A percentile compares a stretch with the other conserved stretches of the same genome.
phyloP scores from a whole-genome alignment of 2,797 vertebrate species.

The Poeciliopsis turneri region DNA sequence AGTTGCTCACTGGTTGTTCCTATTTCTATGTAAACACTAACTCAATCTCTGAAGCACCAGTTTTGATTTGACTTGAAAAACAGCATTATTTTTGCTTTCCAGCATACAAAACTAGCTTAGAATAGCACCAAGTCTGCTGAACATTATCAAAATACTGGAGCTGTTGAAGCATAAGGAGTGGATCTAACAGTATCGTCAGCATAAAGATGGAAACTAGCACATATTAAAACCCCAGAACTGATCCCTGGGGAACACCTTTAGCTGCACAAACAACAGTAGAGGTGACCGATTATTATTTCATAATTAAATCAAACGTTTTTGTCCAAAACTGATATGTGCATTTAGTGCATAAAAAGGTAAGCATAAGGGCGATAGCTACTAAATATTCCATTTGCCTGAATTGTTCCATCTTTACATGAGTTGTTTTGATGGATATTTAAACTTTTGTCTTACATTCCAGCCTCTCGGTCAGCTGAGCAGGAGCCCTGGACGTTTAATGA shows the following conservation, averaged over 20 bases:
- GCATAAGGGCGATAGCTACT: neutral
- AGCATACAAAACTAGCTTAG: neutral
- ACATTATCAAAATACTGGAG: neutral
- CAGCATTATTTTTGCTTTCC: neutral
- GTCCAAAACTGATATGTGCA: neutral
- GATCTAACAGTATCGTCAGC: neutral
- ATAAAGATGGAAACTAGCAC: neutral
- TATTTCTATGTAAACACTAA: neutral
- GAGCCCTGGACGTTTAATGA: conserved; percentile 33
- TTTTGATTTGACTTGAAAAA: neutral
- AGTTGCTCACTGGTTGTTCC: neutral
- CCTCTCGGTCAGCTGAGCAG: conserved; percentile 39
- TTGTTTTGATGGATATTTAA: neutral
- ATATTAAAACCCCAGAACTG: neutral
- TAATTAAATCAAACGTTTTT: neutral
- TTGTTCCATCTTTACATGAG: neutral
- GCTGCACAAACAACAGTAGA: neutral
- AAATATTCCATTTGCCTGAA: neutral
- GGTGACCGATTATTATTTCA: too few species aligned
- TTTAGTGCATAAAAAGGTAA: neutral
- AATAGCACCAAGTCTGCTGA: neutral
- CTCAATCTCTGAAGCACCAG: neutral
- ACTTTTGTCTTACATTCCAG: conserved; percentile 33
- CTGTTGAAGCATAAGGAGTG: neutral
- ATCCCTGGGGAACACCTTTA: neutral